Evolutionary conservation across 1,140 invertebrate species (phyloP).

Genomic region (Drosophila azteca): DNA sequence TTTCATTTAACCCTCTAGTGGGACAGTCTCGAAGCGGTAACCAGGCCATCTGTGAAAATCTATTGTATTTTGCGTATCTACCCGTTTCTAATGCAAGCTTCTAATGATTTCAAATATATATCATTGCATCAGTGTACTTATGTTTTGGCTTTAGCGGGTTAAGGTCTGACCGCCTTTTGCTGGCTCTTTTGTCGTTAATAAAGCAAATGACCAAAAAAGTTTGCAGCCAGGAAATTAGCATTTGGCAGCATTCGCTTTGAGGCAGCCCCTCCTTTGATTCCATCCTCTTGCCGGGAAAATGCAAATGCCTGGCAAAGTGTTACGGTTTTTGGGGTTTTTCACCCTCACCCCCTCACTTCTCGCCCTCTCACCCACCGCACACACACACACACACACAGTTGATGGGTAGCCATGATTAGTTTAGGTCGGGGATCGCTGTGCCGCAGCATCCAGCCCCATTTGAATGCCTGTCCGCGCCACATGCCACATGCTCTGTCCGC

Average conservation of each 20-base stretch:
- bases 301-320: conserved; percentile 55
- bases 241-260: conserved; percentile 50
- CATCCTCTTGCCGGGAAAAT: conserved; percentile 32
- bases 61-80: background rate
- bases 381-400: conserved; percentile 21
- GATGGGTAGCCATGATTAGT: conserved; percentile 60
- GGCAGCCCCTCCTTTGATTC: conserved; percentile 5
- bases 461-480: conserved; percentile 38
- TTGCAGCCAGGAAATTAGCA: conserved; percentile 66
- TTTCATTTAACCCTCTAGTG: conserved; percentile 16
- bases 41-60: no score
- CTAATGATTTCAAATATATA: no score
- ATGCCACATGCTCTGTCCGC: conserved; percentile 34
- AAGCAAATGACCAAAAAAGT: conserved; percentile 66
- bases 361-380: conserved; percentile 1
- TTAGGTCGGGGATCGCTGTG: conserved; percentile 33
- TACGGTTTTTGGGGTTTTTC: conserved; percentile 41
- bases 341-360: background rate
- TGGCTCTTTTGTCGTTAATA: conserved; percentile 48
- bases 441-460: conserved; percentile 18
- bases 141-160: conserved; percentile 19
- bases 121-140: background rate
- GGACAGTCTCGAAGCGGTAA: no score
- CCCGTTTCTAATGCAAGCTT: no score
- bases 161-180: conserved; percentile 13